phyloP scores from a whole-genome alignment of 2,113 vertebrate species.

The Eira barbara region DNA sequence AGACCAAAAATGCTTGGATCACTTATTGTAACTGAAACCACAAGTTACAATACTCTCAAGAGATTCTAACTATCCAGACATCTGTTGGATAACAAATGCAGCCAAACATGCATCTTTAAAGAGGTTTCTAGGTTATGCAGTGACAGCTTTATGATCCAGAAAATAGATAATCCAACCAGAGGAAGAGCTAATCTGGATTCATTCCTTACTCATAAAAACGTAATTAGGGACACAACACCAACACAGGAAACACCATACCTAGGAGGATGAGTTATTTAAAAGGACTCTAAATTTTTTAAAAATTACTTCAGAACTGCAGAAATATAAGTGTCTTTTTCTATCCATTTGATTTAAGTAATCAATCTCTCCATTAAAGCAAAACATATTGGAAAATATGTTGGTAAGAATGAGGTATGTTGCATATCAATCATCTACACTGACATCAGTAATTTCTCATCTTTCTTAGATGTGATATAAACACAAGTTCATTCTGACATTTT shows the following conservation, averaged over 20 bases:
- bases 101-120: constrained; percentile 83
- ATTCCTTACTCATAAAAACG: not conserved
- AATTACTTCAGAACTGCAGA: constrained; percentile 9
- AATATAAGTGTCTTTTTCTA: not conserved
- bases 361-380: constrained; percentile 24
- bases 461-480: not conserved
- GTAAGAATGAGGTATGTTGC: not conserved
- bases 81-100: constrained; percentile 84
- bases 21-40: constrained; percentile 71
- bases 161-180: constrained; percentile 80
- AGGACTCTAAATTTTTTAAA: not conserved
- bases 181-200: constrained; percentile 75
- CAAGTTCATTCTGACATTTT: constrained; percentile 23
- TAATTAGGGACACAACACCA: not conserved
- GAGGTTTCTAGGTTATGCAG: constrained; percentile 83
- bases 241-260: not conserved
- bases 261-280: not conserved
- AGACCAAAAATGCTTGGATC: constrained; percentile 55
- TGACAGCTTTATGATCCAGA: constrained; percentile 83
- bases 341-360: not conserved
- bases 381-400: not conserved
- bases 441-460: not conserved
- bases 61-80: constrained; percentile 84
- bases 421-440: not conserved
- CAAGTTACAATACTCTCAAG: constrained; percentile 75